Base-by-base conservation (phyloP, 2,797 vertebrate genomes). In the Coranthus polyacanthus region DNA sequence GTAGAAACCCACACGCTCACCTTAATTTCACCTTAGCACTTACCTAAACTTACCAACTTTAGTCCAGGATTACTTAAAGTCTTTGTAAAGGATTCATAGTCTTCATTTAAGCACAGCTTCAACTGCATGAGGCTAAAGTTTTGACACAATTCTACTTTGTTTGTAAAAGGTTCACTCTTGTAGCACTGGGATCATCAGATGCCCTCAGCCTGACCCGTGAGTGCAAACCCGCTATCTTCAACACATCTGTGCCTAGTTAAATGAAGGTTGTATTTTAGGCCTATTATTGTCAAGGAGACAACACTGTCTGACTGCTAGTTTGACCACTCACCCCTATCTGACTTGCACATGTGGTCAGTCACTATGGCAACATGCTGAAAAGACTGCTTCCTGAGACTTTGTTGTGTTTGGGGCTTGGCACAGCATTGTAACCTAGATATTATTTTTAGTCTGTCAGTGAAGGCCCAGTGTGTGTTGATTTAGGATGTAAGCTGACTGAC, bases 381-480 rank as follows among this genome's bases (percentile, higher is more conserved):
- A 82, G 78, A 58, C 88, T 68, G 74, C 87, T 92, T 91, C 89
- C 84, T 91, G 79, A 87, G 79, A 80, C 83, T 86, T 86, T 88
- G 86, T 89, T 88, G 87, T 86, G 83, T 88, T 92, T 88, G 86
- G 79, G 87, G 78, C 80, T 85, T 85, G 81, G 85, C 80, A 70
- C 78, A 53, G 75, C 80, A 87, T 90, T 79, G 84, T 92, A 92
- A 90, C 89, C 90, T 82, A 91, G 82, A 90, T 93, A 87, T 91
- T 92, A 92, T 93, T 93, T 94, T 93, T 91, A 93, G 90, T 79
- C 79, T 4, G 61, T 78, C 78, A 81, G 87, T 53, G 8, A 80
- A 55, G 73, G 86, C 76, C 65, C 69, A 46, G 78, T 63, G 72
- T 51, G 75, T 87, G 81, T 86, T 84, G 84, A 78, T 68, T 88